Conservation (phyloP, 2,113 vertebrate genomes). For the Hypocryptadius cinnamomeus region DNA sequence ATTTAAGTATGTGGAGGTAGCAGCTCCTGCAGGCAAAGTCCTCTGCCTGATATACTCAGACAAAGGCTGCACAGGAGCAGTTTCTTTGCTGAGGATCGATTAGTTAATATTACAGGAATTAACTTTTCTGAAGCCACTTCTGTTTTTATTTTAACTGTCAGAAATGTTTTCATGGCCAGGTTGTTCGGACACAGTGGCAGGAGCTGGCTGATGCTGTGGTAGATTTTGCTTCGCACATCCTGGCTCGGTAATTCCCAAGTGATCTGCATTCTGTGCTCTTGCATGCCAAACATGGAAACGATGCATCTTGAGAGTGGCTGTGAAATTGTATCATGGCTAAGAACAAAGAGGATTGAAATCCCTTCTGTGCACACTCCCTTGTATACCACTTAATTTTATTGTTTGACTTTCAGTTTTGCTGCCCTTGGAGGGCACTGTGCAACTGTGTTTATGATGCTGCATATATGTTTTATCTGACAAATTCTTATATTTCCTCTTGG, state of each 20-base stretch:
- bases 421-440: conserved; percentile 33
- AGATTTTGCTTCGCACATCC: conserved; percentile 1
- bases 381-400: conserved; percentile 35
- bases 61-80: not conserved
- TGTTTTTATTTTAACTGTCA: not conserved
- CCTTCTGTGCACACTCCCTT: not conserved
- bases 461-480: not conserved
- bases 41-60: not conserved
- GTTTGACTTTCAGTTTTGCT: conserved; percentile 29
- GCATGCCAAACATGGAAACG: conserved; percentile 18
- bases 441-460: not conserved
- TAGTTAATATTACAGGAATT: not conserved
- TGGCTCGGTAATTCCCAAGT: not conserved
- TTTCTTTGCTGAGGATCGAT: not conserved
- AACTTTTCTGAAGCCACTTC: not conserved
- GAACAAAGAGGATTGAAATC: conserved; percentile 38
- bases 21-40: not conserved
- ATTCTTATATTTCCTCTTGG: not conserved
- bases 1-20: not conserved
- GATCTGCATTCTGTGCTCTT: conserved; percentile 16
- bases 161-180: not conserved
- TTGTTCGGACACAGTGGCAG: not conserved
- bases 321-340: conserved; percentile 23
- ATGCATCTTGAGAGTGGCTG: conserved; percentile 23
- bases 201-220: not conserved